A percentile compares a stretch with the other conserved stretches of the same genome.
Evolutionary conservation across 1,140 invertebrate species (phyloP).

Genomic region (Meteorus sp.): DNA sequence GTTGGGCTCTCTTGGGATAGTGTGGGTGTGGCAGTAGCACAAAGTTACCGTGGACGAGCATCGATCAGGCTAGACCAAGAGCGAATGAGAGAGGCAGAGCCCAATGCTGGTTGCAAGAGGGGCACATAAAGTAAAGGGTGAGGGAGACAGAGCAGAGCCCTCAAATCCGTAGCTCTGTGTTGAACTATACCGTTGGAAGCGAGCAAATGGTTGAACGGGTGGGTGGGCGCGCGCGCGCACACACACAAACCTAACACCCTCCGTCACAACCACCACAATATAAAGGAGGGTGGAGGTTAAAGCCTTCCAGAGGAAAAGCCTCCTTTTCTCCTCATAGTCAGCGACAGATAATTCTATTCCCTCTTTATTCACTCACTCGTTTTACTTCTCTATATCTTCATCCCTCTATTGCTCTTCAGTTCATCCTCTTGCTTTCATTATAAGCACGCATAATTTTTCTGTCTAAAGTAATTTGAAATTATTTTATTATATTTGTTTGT

Average conservation of each 20-base stretch:
- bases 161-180: slow-evolving; percentile 24
- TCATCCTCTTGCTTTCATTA: background rate
- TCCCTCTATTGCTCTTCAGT: background rate
- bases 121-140: too few relatives aligned
- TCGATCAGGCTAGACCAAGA: slow-evolving; percentile 29
- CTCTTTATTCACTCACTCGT: background rate
- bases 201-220: slow-evolving; percentile 19
- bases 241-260: slow-evolving; percentile 14
- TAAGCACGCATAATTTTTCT: too few relatives aligned
- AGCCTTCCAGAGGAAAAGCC: background rate
- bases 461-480: too few relatives aligned
- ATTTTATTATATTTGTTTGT: too few relatives aligned
- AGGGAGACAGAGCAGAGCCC: background rate
- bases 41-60: slow-evolving; percentile 29
- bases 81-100: background rate
- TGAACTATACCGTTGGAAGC: background rate
- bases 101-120: too few relatives aligned
- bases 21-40: slow-evolving; percentile 30
- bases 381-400: too few relatives aligned
- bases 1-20: background rate
- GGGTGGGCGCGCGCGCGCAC: slow-evolving; percentile 14
- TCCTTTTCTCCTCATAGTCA: slow-evolving; percentile 2
- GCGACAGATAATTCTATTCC: slow-evolving; percentile 1
- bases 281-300: background rate
- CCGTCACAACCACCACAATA: background rate